These are phyloP conservation scores for Pteruthius melanotis DNA, from an alignment of 2,113 vertebrate genomes.

Conservation along the genomic window DNA sequence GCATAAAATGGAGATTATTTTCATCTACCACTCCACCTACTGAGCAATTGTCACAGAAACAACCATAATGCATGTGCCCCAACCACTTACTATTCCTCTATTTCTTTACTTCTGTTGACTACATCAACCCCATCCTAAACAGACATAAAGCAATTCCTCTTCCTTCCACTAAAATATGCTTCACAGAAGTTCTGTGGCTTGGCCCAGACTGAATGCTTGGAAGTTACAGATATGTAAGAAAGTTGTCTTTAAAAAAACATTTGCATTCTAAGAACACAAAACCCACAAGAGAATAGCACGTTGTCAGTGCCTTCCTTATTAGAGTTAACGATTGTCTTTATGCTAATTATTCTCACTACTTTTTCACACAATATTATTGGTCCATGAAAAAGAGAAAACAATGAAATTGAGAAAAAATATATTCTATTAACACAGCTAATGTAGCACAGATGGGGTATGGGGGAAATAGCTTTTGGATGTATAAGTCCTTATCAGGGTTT, in stretches of 20 bases:
- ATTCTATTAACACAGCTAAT: background rate
- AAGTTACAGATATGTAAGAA: background rate
- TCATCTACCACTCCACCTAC: background rate
- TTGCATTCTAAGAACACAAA: background rate
- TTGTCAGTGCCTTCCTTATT: background rate
- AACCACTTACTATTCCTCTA: background rate
- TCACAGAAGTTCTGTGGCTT: background rate
- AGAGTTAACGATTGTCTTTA: background rate
- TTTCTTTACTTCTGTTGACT: background rate
- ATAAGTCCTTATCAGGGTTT: background rate
- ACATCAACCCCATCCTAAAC: background rate
- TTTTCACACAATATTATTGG: background rate
- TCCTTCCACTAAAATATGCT: background rate
- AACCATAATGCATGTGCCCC: background rate
- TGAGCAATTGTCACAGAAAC: background rate
- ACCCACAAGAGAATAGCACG: background rate
- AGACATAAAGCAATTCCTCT: background rate
- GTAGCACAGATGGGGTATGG: background rate
- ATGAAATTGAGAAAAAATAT: background rate
- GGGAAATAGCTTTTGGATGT: background rate
- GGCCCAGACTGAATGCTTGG: background rate
- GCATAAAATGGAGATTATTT: background rate
- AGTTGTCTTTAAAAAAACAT: background rate
- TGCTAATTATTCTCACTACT: background rate
- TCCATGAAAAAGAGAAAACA: background rate